phyloP scores from a whole-genome alignment of 2,113 vertebrate species.

The Nibea albiflora region DNA sequence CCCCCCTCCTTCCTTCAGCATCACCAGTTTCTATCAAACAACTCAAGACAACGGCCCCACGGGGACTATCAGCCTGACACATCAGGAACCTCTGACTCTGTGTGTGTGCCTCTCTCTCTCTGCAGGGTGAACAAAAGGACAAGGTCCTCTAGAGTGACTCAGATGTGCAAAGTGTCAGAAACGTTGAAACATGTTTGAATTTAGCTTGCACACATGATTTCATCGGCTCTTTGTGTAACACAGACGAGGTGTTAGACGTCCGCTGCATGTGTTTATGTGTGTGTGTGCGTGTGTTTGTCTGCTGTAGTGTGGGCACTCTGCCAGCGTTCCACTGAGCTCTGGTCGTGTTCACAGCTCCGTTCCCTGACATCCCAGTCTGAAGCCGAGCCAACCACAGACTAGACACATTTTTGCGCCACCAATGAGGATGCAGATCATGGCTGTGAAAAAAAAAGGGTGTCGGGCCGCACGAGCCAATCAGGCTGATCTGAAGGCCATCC shows the following conservation, averaged over 20 bases:
- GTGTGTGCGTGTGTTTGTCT: slow-evolving; percentile 27
- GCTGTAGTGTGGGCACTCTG: slow-evolving; percentile 72
- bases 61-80: slow-evolving; percentile 59
- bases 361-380: slow-evolving; percentile 74
- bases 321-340: slow-evolving; percentile 77
- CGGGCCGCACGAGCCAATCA: slow-evolving; percentile 66
- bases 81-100: slow-evolving; percentile 23
- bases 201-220: slow-evolving; percentile 33
- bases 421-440: slow-evolving; percentile 71
- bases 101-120: slow-evolving; percentile 21
- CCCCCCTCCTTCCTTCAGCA: slow-evolving; percentile 32
- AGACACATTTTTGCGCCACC: slow-evolving; percentile 61
- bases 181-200: slow-evolving; percentile 34
- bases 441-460: slow-evolving; percentile 44
- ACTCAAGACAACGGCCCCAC: slow-evolving; percentile 51
- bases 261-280: slow-evolving; percentile 32
- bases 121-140: slow-evolving; percentile 48
- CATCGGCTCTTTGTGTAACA: slow-evolving; percentile 20
- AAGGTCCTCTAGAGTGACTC: slow-evolving; percentile 60
- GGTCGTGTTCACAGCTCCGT: slow-evolving; percentile 79
- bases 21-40: slow-evolving; percentile 53
- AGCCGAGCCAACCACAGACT: slow-evolving; percentile 66
- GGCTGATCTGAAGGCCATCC: slow-evolving; percentile 64
- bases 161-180: slow-evolving; percentile 53
- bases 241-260: slow-evolving; percentile 53